Percentiles rank a stretch among this genome's conserved stretches.
phyloP scores from a whole-genome alignment of 37 sponge, comb jelly and placozoan species.

The Agelas oroides region DNA sequence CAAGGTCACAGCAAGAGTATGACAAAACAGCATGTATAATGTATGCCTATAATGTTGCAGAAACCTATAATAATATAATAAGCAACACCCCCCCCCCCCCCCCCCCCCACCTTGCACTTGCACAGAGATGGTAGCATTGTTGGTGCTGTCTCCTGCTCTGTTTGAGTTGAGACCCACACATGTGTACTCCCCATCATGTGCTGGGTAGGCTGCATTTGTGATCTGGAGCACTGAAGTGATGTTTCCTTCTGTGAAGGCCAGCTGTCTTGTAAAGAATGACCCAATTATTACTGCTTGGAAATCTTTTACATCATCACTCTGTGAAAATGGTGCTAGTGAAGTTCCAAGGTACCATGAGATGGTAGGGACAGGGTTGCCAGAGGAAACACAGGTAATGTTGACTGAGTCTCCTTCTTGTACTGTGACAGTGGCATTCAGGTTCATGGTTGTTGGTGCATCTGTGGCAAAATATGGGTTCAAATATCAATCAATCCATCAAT shows the following conservation, averaged over 20 bases:
- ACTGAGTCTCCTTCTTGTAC: conserved; percentile 25
- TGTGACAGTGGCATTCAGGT: background rate
- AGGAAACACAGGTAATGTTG: conserved; percentile 42
- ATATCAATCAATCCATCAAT: no score
- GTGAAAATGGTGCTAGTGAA: background rate
- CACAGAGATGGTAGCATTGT: conserved; percentile 48
- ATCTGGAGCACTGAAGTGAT: conserved; percentile 27
- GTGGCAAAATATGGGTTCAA: no score
- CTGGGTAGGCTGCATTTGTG: conserved; percentile 22
- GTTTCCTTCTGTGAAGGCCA: background rate
- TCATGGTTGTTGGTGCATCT: no score
- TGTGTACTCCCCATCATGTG: conserved; percentile 33
- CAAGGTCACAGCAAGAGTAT: no score
- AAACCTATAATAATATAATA: no score
- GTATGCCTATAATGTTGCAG: no score
- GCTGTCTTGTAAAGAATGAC: no score
- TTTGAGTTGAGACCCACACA: conserved; percentile 22
- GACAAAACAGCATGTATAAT: no score
- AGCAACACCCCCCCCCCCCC: no score
- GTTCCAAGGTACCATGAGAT: conserved; percentile 37
- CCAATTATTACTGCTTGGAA: background rate
- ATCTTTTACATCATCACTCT: background rate
- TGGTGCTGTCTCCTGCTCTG: background rate
- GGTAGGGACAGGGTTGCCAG: conserved; percentile 44
- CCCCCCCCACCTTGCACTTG: conserved; percentile 44